Evolutionary conservation across 2,113 vertebrate genomes (phyloP), one percentile per base, ranked within the genome.

Genomic region (Ciconia stormi): DNA sequence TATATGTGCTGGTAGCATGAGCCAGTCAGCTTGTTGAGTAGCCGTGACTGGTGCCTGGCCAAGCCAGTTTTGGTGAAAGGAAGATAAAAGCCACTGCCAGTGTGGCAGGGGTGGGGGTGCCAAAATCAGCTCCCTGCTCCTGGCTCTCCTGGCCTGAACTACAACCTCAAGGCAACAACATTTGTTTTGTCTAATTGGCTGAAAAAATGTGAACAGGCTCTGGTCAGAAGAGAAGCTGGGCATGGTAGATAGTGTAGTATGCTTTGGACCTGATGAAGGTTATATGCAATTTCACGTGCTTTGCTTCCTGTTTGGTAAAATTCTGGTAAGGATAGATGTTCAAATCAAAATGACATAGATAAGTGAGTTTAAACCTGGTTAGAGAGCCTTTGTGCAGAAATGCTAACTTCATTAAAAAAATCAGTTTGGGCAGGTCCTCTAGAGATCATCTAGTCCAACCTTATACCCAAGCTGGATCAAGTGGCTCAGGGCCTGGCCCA

Each of bases 1-100:
- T 66, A 23, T 8, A 81, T 0, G 0, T 56, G 49, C 36, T 52
- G 21, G 58, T 55, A 69, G 23, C 49, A 72, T 0, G 2, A 52
- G 30, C n/a, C 10, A 10, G 36, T 22, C 21, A 42, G 4, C 27
- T 61, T 71, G 14, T 56, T 71, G 27, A 82, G 46, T 22, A 82
- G 32, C 16, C 1, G 4, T 16, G 26, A 32, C 32, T 18, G 10
- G 50, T 59, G n/a, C 22, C 46, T 32, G 16, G 7, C 23, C 0
- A 1, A 71, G 19, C 8, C 36, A n/a, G 16, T 29, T 74, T 69
- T 38, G 49, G 42, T 10, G 22, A 56, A 69, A 88, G 27, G 13
- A 30, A 34, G 19, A 18, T 52, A 34, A 52, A 44, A 82, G 13
- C 36, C 34, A 26, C 10, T 66, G n/a, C 21, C 49, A 42, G 12